Base-by-base conservation (phyloP, 2,113 vertebrate species). In the Dascyllus trimaculatus region DNA sequence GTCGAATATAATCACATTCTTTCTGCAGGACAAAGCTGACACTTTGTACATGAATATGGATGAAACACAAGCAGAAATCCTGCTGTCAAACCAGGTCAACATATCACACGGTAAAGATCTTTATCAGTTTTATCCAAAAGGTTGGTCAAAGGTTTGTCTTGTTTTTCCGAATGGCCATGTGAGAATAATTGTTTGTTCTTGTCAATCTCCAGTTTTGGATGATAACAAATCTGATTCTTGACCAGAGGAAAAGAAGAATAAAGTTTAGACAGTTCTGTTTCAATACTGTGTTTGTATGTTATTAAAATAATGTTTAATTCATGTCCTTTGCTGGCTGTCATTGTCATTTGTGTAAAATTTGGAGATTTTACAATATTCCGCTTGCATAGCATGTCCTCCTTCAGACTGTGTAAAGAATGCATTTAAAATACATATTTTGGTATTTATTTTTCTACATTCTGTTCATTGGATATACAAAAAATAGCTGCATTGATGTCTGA, bases 11-110 rank as follows among this genome's bases (percentile, higher is more conserved):
- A 49, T 46, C 14, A 7, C 15, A n/a, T 49, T 72, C 17, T 81
- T 63, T 78, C 56, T 67, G 45, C 95, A 96, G 91, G 48, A 75
- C 57, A 91, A 93, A 51, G 67, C 95, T 11, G 93, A 95, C 66
- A 89, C 84, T 4, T 73, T 96, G 60, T 95, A 96, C 84, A 82
- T 92, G 91, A 93, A 93, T 72, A 85, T 95, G 35, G 92, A 96
- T 70, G 83, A 75, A 65, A 65, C 92, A 68, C 95, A 96, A 76
- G 92, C 94, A 43, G 94, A 94, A 75, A 91, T 93, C 56, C 67
- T 96, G 75, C 71, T 71, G 1, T 91, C 86, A 65, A 96, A 86
- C 70, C 89, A 61, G 73, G 69, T 76, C 49, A 85, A 92, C 14
- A 71, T 85, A 11, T 40, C 86, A 75, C 71, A 57, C 82, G 86